phyloP scores from a whole-genome alignment of 2,797 vertebrate genomes.

The Astyanax mexicanus region DNA sequence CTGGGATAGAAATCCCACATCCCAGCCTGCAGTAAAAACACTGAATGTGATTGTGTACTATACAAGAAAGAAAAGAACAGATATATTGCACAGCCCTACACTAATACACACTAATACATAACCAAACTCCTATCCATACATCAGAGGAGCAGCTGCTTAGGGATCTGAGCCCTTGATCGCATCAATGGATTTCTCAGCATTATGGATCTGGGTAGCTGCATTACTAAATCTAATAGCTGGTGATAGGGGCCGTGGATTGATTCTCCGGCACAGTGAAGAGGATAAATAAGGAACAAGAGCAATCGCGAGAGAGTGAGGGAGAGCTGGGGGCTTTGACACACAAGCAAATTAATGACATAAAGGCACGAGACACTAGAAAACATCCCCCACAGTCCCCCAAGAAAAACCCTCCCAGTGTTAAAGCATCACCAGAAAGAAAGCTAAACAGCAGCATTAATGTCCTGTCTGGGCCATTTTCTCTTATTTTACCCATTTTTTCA shows the following conservation, averaged over 20 bases:
- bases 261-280: constrained; percentile 19
- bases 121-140: background rate
- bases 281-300: constrained; percentile 36
- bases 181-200: constrained; percentile 51
- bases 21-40: no score
- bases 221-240: constrained; percentile 49
- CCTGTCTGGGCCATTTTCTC: constrained; percentile 4
- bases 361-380: constrained; percentile 23
- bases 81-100: background rate
- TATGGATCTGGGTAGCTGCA: constrained; percentile 45
- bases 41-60: no score
- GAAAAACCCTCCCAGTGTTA: constrained; percentile 23
- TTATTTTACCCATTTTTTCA: background rate
- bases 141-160: constrained; percentile 17
- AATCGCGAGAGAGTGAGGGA: background rate
- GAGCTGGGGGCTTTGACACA: background rate
- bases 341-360: background rate
- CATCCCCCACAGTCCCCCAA: background rate
- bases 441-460: constrained; percentile 20
- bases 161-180: constrained; percentile 32
- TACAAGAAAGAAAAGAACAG: no score
- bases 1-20: no score
- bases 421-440: constrained; percentile 6
- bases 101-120: background rate
- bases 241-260: constrained; percentile 49